phyloP scores from a whole-genome alignment of 2,888 invertebrate species.

The Zaprionus bogoriensis region DNA sequence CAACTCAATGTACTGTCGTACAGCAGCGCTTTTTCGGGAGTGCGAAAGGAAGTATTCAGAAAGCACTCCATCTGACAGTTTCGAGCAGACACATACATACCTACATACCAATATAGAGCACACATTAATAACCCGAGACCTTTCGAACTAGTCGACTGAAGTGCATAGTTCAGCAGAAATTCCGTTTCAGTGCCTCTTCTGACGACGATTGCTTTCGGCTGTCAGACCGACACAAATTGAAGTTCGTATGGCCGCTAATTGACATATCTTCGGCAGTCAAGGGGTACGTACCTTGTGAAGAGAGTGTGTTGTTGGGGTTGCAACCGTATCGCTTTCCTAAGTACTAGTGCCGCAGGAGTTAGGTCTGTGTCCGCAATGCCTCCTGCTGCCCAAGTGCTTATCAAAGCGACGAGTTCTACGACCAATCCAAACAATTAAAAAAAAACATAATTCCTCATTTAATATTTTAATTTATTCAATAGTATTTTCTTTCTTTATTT shows the following conservation, averaged over 20 bases:
- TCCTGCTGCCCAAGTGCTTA: constrained; percentile 84
- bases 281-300: background rate
- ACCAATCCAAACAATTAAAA: constrained; percentile 26
- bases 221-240: constrained; percentile 29
- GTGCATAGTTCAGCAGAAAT: constrained; percentile 54
- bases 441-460: constrained; percentile 41
- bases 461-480: constrained; percentile 52
- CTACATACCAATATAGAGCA: background rate
- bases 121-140: constrained; percentile 57
- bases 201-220: constrained; percentile 39
- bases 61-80: constrained; percentile 1
- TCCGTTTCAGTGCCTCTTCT: constrained; percentile 1
- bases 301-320: background rate
- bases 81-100: constrained; percentile 3
- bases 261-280: background rate
- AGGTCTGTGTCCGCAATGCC: constrained; percentile 78
- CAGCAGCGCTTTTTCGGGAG: constrained; percentile 47
- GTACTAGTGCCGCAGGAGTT: constrained; percentile 84
- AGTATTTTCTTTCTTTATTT: constrained; percentile 60
- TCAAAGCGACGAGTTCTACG: constrained; percentile 84
- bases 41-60: constrained; percentile 35
- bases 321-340: constrained; percentile 82
- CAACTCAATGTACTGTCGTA: background rate
- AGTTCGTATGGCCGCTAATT: background rate
- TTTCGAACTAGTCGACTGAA: constrained; percentile 41